These are phyloP conservation scores for Hemicordylus capensis DNA, from an alignment of 2,113 vertebrate genomes.

Conservation along the genomic window DNA sequence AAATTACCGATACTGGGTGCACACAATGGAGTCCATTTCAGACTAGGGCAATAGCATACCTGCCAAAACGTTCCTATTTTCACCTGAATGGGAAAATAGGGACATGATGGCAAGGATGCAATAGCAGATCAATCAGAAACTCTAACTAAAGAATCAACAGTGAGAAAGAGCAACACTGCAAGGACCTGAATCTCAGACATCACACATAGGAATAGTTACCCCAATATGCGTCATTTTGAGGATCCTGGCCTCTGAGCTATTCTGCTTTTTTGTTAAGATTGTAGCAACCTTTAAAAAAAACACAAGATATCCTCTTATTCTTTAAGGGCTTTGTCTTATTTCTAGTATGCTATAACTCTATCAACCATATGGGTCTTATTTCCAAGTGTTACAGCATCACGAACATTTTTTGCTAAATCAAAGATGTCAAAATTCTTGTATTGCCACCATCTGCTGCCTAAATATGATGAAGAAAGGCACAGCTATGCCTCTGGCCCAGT, in stretches of 20 bases:
- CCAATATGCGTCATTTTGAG: not conserved
- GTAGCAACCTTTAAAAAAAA: not conserved
- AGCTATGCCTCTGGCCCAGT: not conserved
- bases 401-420: not conserved
- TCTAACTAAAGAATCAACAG: no score
- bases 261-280: not conserved
- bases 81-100: no score
- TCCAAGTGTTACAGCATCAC: not conserved
- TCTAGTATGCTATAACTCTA: not conserved
- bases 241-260: not conserved
- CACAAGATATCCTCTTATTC: not conserved
- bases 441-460: not conserved
- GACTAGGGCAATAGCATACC: no score
- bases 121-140: no score
- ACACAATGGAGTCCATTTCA: no score
- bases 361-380: not conserved
- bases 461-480: not conserved
- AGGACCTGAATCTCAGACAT: no score
- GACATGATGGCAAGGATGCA: no score
- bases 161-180: no score
- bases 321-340: not conserved
- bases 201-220: not conserved
- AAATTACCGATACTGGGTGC: no score
- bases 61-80: no score
- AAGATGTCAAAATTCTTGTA: slow-evolving; percentile 1